These are phyloP conservation scores for Drosophila lutescens DNA, from an alignment of 2,888 invertebrate genomes.

Conservation along the genomic window DNA sequence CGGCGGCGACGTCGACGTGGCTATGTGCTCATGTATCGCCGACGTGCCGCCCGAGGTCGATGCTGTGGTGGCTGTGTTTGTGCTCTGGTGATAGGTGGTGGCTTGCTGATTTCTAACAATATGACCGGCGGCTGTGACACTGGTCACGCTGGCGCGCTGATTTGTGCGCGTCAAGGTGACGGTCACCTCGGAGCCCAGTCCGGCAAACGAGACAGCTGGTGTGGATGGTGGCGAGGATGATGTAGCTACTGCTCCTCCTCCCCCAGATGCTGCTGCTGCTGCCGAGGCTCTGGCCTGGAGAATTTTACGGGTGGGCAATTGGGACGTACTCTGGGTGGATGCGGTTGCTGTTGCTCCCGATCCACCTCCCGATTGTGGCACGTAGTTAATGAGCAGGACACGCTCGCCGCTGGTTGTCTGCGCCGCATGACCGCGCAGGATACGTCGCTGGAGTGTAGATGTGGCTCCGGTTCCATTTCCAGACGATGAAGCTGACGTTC, in stretches of 20 bases:
- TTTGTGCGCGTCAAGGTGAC: conserved; percentile 79
- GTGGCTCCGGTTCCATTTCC: conserved; percentile 49
- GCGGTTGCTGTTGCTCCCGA: conserved; percentile 49
- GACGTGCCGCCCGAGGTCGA: conserved; percentile 41
- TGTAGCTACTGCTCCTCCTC: conserved; percentile 33
- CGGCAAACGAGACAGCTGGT: conserved; percentile 78
- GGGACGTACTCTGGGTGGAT: conserved; percentile 45
- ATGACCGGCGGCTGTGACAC: conserved; percentile 81
- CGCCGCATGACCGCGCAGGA: conserved; percentile 80
- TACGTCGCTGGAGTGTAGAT: conserved; percentile 69
- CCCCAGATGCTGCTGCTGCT: conserved; percentile 46
- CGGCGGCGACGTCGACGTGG: conserved; percentile 78
- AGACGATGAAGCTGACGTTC: conserved; percentile 43
- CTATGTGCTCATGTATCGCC: conserved; percentile 61
- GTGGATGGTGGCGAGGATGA: conserved; percentile 47
- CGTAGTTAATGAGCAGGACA: conserved; percentile 80
- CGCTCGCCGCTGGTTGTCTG: conserved; percentile 81
- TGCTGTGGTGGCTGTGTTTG: conserved; percentile 55
- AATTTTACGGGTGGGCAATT: conserved; percentile 74
- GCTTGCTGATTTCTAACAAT: conserved; percentile 79
- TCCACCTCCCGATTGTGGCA: conserved; percentile 69
- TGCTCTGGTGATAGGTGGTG: conserved; percentile 51
- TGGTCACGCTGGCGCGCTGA: conserved; percentile 68
- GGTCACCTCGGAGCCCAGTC: conserved; percentile 82
- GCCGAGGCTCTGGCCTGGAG: conserved; percentile 72